Percentiles rank a stretch among this genome's conserved stretches.
Conservation (phyloP, 1,140 invertebrate genomes). For the Steinernema feltiae region DNA sequence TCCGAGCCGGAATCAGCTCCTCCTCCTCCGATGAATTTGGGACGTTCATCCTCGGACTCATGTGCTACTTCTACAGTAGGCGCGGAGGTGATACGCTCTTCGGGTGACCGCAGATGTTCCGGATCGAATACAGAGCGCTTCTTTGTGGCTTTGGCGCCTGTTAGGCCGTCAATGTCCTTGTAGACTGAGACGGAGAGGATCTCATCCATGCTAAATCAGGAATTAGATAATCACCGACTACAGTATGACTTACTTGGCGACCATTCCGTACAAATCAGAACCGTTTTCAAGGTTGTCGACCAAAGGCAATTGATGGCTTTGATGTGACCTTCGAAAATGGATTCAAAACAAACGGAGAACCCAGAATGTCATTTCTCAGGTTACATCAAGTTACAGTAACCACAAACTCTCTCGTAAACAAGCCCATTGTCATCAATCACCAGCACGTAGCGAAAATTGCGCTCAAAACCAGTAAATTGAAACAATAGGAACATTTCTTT, state of each 20-base stretch:
- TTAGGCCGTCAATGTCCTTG: conserved; percentile 52
- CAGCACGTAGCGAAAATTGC: no score
- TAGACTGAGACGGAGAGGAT: conserved; percentile 55
- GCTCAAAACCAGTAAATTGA: no score
- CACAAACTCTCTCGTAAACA: no score
- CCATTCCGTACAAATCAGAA: conserved; percentile 88
- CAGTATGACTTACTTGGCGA: conserved; percentile 64
- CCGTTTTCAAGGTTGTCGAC: no score
- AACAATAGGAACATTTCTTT: no score
- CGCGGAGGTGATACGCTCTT: background rate
- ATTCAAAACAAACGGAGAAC: no score
- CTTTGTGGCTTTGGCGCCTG: conserved; percentile 45
- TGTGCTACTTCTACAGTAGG: conserved; percentile 5
- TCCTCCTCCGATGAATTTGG: background rate
- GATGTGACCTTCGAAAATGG: no score
- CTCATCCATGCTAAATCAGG: conserved; percentile 55
- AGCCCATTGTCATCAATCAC: no score
- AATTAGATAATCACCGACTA: background rate
- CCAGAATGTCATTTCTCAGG: no score
- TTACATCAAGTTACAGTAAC: no score
- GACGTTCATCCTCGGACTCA: background rate
- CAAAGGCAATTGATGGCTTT: no score
- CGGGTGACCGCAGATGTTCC: conserved; percentile 29
- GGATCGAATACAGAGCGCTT: conserved; percentile 53
- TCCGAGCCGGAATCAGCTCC: background rate